Evolutionary conservation across 2,113 vertebrate species (phyloP).

Genomic region (Alexandromys fortis): DNA sequence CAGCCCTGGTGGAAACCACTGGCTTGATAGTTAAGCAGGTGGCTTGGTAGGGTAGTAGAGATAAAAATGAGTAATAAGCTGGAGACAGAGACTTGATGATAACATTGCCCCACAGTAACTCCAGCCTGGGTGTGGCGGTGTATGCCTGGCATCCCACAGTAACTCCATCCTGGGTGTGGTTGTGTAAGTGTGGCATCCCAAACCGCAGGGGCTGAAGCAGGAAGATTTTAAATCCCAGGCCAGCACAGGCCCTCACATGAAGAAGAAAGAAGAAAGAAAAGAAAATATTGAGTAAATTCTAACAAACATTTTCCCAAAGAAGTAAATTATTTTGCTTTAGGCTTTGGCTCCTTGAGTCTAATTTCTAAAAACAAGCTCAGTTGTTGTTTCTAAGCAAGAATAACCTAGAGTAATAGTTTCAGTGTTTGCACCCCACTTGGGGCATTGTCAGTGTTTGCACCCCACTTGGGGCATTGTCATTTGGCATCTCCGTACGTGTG

Average conservation of each 20-base stretch:
- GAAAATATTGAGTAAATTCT: not conserved
- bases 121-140: not conserved
- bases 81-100: not conserved
- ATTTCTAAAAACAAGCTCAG: not conserved
- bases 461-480: not conserved
- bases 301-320: not conserved
- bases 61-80: not conserved
- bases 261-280: not conserved
- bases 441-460: not conserved
- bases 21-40: not conserved
- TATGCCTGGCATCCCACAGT: not conserved
- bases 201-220: no score
- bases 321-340: not conserved
- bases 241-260: not conserved
- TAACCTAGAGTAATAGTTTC: not conserved
- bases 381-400: not conserved
- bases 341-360: not conserved
- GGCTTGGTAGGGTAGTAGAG: not conserved
- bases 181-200: not conserved
- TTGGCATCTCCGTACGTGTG: not conserved
- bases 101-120: not conserved
- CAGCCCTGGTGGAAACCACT: not conserved
- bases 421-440: not conserved
- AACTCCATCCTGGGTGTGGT: not conserved
- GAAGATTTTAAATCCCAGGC: not conserved